Conservation (phyloP, 1,140 invertebrate species). For the Drosophila asahinai region DNA sequence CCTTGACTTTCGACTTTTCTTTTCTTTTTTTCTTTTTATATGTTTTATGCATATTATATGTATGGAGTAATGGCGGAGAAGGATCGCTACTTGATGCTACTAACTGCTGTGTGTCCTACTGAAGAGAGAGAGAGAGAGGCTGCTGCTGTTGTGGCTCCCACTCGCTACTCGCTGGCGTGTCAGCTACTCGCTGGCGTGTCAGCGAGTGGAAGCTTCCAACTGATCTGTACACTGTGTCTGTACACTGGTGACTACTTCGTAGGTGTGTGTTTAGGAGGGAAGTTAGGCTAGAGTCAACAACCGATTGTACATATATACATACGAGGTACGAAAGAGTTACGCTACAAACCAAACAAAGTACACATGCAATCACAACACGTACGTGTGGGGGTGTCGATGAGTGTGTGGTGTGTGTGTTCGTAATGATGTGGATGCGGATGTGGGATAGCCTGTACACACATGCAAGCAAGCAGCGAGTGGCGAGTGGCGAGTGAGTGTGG, state of each 20-base stretch:
- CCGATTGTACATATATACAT: conserved; percentile 50
- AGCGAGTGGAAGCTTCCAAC: conserved; percentile 13
- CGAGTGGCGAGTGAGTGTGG: conserved; percentile 11
- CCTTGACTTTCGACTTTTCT: conserved; percentile 7
- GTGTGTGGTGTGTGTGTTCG: conserved; percentile 3
- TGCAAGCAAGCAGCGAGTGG: conserved; percentile 28
- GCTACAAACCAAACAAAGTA: conserved; percentile 41
- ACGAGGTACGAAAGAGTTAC: conserved; percentile 32
- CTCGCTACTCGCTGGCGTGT: background rate
- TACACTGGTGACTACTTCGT: conserved; percentile 24
- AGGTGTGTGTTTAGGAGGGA: conserved; percentile 7
- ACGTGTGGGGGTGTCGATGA: conserved; percentile 15
- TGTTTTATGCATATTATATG: conserved; percentile 49
- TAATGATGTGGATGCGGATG: background rate
- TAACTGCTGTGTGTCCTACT: conserved; percentile 35
- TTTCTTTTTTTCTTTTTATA: conserved; percentile 11
- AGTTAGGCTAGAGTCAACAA: conserved; percentile 39
- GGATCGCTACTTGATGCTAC: conserved; percentile 28
- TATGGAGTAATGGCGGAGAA: conserved; percentile 47
- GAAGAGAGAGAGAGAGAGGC: conserved; percentile 18
- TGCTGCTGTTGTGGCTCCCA: background rate
- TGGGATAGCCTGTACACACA: conserved; percentile 27
- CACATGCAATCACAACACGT: conserved; percentile 41
- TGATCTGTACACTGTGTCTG: conserved; percentile 8
- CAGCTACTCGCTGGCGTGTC: background rate